These are phyloP conservation scores for Watsonalla binaria DNA, from an alignment of 2,888 invertebrate species.

Conservation along the genomic window DNA sequence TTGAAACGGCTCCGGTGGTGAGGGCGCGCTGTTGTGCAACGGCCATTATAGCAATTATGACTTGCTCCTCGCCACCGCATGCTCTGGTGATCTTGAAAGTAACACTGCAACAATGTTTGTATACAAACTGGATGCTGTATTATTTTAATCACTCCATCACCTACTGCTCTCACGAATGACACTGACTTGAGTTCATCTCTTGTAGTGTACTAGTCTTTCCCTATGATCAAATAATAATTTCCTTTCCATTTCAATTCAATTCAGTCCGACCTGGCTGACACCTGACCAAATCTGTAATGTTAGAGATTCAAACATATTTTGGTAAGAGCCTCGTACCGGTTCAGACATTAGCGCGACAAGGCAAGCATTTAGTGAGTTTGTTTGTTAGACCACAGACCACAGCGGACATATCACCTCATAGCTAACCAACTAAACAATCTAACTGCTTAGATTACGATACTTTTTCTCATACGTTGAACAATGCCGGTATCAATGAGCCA, in stretches of 20 bases:
- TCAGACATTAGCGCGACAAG: conserved; percentile 13
- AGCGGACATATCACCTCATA: conserved; percentile 40
- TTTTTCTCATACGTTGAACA: conserved; percentile 49
- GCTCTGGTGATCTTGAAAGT: conserved; percentile 78
- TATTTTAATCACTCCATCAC: conserved; percentile 16
- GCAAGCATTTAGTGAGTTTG: conserved; percentile 10
- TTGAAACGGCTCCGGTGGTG: conserved; percentile 35
- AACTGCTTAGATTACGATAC: conserved; percentile 32
- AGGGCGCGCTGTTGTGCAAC: conserved; percentile 50
- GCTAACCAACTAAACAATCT: conserved; percentile 46
- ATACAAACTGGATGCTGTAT: conserved; percentile 40
- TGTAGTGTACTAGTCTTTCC: too few relatives aligned
- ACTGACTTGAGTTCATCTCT: too few relatives aligned
- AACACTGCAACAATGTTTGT: conserved; percentile 67
- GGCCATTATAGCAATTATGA: conserved; percentile 70
- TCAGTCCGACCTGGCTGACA: not conserved
- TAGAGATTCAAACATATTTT: conserved; percentile 13
- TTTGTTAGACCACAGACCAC: conserved; percentile 11
- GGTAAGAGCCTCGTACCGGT: conserved; percentile 16
- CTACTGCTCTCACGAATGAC: too few relatives aligned
- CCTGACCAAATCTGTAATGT: not conserved
- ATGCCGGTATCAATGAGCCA: conserved; percentile 53
- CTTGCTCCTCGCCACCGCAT: conserved; percentile 52
- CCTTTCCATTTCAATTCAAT: not conserved
- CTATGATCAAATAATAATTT: not conserved